Evolutionary conservation across 2,797 vertebrate species (phyloP).

Genomic region (Lophius americanus): DNA sequence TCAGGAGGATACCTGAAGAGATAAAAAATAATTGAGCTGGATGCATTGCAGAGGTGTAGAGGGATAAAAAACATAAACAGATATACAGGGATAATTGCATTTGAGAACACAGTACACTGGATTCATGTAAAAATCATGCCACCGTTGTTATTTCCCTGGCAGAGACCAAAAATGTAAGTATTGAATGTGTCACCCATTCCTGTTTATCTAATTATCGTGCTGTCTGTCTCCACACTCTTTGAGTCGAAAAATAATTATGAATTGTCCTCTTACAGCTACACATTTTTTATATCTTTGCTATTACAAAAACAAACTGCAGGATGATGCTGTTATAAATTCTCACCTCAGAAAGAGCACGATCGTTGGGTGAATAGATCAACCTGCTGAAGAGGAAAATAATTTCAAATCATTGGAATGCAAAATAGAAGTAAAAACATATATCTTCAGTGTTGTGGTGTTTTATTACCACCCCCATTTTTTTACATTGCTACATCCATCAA

Average conservation of each 20-base stretch:
- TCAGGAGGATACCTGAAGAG: neutral
- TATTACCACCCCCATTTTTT: slow-evolving; percentile 26
- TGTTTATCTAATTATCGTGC: slow-evolving; percentile 55
- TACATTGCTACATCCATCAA: slow-evolving; percentile 51
- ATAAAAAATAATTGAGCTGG: slow-evolving; percentile 21
- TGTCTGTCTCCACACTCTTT: slow-evolving; percentile 30
- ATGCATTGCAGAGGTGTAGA: neutral
- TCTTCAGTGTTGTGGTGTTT: slow-evolving; percentile 29
- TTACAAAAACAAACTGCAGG: slow-evolving; percentile 56
- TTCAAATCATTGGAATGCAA: slow-evolving; percentile 62
- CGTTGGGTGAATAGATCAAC: slow-evolving; percentile 27
- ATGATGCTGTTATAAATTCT: slow-evolving; percentile 36
- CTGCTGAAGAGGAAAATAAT: slow-evolving; percentile 36
- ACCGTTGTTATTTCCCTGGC: neutral
- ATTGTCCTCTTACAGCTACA: slow-evolving; percentile 40
- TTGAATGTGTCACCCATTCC: slow-evolving; percentile 26
- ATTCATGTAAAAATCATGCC: slow-evolving; percentile 4
- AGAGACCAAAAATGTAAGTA: neutral
- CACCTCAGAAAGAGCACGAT: slow-evolving; percentile 22
- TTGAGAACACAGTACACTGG: slow-evolving; percentile 3
- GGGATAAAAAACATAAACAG: neutral
- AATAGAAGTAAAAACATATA: slow-evolving; percentile 44
- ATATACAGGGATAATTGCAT: neutral
- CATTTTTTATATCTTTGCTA: slow-evolving; percentile 50
- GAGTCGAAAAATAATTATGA: slow-evolving; percentile 59